Percentiles rank a stretch among this genome's conserved stretches.
Evolutionary conservation across 2,888 invertebrate genomes (phyloP).

Genomic region (Rotaria magnacalcarata): DNA sequence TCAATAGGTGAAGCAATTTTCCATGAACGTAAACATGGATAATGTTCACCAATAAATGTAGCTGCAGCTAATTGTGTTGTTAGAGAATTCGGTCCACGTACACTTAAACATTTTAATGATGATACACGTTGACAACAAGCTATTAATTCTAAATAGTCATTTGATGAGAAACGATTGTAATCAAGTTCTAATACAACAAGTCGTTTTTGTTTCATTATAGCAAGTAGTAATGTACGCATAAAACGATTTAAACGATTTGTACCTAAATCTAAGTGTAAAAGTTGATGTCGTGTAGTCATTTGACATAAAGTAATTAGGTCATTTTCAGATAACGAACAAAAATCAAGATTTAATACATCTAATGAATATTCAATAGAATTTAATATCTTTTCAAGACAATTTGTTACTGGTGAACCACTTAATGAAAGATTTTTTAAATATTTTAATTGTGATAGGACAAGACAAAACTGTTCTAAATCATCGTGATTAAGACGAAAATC

Average conservation of each 20-base stretch:
- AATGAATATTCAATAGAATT: slow-evolving; percentile 32
- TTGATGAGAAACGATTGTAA: slow-evolving; percentile 44
- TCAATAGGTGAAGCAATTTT: slow-evolving; percentile 25
- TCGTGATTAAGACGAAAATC: slow-evolving; percentile 42
- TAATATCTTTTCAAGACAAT: slow-evolving; percentile 36
- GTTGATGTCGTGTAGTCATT: slow-evolving; percentile 16
- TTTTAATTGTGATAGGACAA: slow-evolving; percentile 5
- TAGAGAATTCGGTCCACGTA: slow-evolving; percentile 34
- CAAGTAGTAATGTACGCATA: slow-evolving; percentile 35
- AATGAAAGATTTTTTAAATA: slow-evolving; percentile 40
- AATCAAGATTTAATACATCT: slow-evolving; percentile 40
- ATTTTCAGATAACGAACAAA: slow-evolving; percentile 41
- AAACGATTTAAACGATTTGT: slow-evolving; percentile 43
- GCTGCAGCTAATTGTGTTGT: slow-evolving; percentile 32
- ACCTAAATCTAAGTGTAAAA: slow-evolving; percentile 43
- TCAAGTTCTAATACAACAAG: slow-evolving; percentile 44
- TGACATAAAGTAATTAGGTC: slow-evolving; percentile 40
- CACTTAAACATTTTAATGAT: slow-evolving; percentile 32
- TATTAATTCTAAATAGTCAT: slow-evolving; percentile 40
- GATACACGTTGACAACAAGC: slow-evolving; percentile 33
- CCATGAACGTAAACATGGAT: slow-evolving; percentile 25
- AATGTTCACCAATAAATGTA: slow-evolving; percentile 32
- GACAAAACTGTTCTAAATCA: slow-evolving; percentile 29
- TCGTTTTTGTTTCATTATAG: slow-evolving; percentile 42
- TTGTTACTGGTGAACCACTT: slow-evolving; percentile 43